Base-by-base conservation (phyloP, 2,888 invertebrate species). In the Drosophila aldrichi region DNA sequence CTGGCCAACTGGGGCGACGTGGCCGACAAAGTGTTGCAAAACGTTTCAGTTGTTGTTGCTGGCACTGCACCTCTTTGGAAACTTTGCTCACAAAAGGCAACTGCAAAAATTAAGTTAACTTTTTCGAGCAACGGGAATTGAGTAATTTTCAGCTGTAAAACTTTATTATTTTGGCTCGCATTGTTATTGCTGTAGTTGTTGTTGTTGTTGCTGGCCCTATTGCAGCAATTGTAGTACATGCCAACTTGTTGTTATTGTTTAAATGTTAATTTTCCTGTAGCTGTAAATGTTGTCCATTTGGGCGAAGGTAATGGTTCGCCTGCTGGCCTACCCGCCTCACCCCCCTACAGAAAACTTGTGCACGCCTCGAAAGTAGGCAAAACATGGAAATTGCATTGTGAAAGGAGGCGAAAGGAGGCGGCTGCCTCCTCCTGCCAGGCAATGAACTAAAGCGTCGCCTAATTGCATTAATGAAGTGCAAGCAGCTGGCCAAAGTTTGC, bases 61-160 rank as follows among this genome's bases (percentile, higher is more conserved):
- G 51, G 51, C 51, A 44, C 72, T 70, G 61, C 82, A 88, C 80
- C 88, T 88, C 85, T 79, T 82, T 56, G 61, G 49, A 72, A 83
- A 73, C 65, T 82, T 80, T 75, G 63, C 70, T 56, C 68, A 87
- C 89, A 88, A 85, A 88, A 87, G 84, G 81, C 88, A 82, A 82
- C 80, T 83, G 71, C 84, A 81, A 86, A 84, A 85, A 85, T 85
- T 88, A 88, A 88, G 87, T 85, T 85, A 83, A 86, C 89, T 88
- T 87, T 83, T 81, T 77, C 68, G 74, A 66, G 75, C 71, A 84
- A 84, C 82, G 86, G 87, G 89, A 86, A 86, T 86, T 86, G 86
- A 86, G 86, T 86, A 86, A 86, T 86, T 86, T 89, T 89, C 84
- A 89, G 84, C 87, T 81, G 89, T 86, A 81, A 85, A 88, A 85